A percentile compares a stretch with the other conserved stretches of the same genome.
Evolutionary conservation across 1,140 invertebrate genomes (phyloP).

Genomic region (Streblospio benedicti): DNA sequence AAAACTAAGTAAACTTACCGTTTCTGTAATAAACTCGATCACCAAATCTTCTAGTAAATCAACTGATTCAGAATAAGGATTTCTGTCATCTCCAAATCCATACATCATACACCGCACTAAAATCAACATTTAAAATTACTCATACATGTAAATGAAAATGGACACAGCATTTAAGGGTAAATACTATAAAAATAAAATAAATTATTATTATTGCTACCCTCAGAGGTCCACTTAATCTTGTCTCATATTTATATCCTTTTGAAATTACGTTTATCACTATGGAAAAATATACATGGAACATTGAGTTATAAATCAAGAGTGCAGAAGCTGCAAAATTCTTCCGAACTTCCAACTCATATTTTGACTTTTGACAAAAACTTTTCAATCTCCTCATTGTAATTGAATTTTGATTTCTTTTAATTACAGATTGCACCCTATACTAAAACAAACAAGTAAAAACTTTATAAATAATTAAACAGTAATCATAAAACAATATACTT

Average conservation of each 20-base stretch:
- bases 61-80: conserved; percentile 97
- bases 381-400: neutral
- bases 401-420: neutral
- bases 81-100: conserved; percentile 99
- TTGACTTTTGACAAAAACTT: neutral
- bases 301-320: neutral
- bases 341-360: neutral
- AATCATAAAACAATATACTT: conserved; percentile 24
- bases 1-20: conserved; percentile 63
- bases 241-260: neutral
- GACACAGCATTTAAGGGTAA: conserved; percentile 51
- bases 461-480: neutral
- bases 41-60: conserved; percentile 95
- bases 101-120: conserved; percentile 91
- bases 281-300: neutral
- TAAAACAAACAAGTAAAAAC: neutral
- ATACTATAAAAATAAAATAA: conserved; percentile 49
- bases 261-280: neutral
- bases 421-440: neutral
- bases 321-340: neutral
- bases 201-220: neutral
- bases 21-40: conserved; percentile 95
- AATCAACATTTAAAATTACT: conserved; percentile 48
- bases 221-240: neutral
- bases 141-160: conserved; percentile 41